Conservation (phyloP, 2,113 vertebrate species). For the Tragelaphus strepsiceros region DNA sequence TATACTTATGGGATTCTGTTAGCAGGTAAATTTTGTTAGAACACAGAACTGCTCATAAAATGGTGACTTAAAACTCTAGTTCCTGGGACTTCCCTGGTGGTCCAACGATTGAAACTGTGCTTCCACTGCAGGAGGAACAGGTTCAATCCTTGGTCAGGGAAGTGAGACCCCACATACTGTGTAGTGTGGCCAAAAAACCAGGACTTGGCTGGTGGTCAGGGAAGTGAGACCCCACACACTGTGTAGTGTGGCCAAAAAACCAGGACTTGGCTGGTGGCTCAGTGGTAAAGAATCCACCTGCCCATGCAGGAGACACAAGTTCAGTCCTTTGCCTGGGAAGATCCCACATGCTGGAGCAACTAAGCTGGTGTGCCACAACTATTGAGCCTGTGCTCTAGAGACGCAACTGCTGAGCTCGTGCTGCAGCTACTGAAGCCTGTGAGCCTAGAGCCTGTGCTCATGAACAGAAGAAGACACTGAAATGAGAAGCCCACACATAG, state of each 20-base stretch:
- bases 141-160: background rate
- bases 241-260: background rate
- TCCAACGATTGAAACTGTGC: background rate
- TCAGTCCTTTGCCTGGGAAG: background rate
- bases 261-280: background rate
- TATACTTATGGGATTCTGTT: background rate
- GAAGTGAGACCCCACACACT: too few relatives aligned
- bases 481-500: background rate
- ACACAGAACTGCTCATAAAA: background rate
- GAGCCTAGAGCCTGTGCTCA: background rate
- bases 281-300: background rate
- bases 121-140: background rate
- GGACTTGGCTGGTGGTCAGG: too few relatives aligned
- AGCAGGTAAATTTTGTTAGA: background rate
- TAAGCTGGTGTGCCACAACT: background rate
- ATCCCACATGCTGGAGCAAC: background rate
- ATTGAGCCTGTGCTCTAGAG: background rate
- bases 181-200: background rate
- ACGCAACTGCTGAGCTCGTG: background rate
- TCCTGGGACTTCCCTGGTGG: background rate
- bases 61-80: background rate
- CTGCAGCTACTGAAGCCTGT: background rate
- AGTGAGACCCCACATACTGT: background rate
- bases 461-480: background rate
- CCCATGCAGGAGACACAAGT: background rate